phyloP scores from a whole-genome alignment of 2,888 invertebrate genomes.

The Tenthredo mesomela region DNA sequence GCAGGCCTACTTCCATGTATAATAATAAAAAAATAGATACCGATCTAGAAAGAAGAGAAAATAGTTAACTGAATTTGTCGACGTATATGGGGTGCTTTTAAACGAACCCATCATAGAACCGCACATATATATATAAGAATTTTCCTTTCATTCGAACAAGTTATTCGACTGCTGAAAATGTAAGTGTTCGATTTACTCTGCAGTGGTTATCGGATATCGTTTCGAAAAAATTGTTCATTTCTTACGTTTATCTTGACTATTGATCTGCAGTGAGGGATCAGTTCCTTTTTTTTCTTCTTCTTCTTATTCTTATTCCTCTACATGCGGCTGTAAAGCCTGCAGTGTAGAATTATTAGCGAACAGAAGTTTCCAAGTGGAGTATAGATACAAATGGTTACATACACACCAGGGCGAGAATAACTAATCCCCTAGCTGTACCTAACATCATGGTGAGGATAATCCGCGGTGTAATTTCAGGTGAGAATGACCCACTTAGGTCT shows the following conservation, averaged over 20 bases:
- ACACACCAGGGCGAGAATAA: conserved; percentile 14
- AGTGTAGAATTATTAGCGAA: neutral
- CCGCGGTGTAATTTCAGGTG: conserved; percentile 70
- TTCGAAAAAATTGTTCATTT: neutral
- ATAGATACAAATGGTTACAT: neutral
- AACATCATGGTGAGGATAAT: conserved; percentile 68
- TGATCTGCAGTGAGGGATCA: neutral
- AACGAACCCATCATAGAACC: neutral
- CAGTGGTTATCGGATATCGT: neutral
- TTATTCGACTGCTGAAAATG: neutral
- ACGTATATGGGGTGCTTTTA: neutral
- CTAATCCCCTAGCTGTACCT: conserved; percentile 18
- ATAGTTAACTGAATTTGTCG: neutral
- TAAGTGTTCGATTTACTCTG: neutral
- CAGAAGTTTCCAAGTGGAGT: neutral
- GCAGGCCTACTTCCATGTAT: neutral
- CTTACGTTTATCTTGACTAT: neutral
- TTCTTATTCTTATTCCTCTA: neutral
- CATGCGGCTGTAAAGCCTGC: neutral
- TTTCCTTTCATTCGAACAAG: neutral
- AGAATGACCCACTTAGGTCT: conserved; percentile 61
- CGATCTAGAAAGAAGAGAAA: neutral
- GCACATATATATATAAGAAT: neutral
- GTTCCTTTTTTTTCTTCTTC: neutral
- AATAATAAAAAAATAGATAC: neutral